Conservation (phyloP, 2,113 vertebrate genomes). For the Pyxicephalus adspersus region DNA sequence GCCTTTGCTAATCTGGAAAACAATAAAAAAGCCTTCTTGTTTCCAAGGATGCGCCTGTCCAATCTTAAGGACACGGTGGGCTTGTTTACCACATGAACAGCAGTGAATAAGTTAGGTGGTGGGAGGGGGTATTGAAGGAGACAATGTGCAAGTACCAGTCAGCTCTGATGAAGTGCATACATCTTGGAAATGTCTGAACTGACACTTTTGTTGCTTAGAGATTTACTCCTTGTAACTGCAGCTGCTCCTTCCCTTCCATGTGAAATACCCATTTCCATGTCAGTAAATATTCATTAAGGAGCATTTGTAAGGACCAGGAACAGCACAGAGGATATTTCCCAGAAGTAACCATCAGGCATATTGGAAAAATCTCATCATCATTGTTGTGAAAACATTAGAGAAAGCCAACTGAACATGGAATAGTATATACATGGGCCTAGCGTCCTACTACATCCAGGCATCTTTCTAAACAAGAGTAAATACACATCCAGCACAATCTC, state of each 20-base stretch:
- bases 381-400: constrained; percentile 23
- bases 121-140: no score
- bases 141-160: no score
- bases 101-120: no score
- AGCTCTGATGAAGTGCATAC: no score
- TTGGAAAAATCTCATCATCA: constrained; percentile 52
- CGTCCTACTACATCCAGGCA: background rate
- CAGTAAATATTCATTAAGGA: constrained; percentile 41
- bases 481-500: background rate
- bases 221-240: background rate
- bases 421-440: background rate
- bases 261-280: constrained; percentile 44
- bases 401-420: constrained; percentile 6
- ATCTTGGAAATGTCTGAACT: no score
- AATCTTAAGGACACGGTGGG: no score
- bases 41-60: no score
- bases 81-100: no score
- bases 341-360: constrained; percentile 20
- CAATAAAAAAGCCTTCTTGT: no score
- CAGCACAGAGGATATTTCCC: constrained; percentile 20
- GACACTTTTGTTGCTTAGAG: no score
- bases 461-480: background rate
- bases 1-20: no score
- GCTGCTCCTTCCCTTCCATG: constrained; percentile 16
- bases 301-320: constrained; percentile 9